Base-by-base conservation (phyloP, 2,888 invertebrate genomes). In the Cerceris ruficornis region DNA sequence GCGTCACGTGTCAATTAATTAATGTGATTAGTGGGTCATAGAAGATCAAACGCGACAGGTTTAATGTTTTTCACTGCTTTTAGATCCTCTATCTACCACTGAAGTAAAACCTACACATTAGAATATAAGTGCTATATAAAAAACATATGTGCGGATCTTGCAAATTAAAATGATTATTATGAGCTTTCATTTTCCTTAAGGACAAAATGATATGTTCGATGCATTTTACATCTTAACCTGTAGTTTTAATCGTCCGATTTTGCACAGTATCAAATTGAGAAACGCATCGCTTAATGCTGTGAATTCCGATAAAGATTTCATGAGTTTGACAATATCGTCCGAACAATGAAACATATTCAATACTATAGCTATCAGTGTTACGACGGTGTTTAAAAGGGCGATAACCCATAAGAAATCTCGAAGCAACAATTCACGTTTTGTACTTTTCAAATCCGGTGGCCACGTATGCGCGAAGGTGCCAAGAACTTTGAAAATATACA, bases 301-400 rank as follows among this genome's bases (percentile, higher is more conserved):
- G 6, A 88, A 73, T 81, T 89, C 89, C 0, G 89, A 88, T 15
- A 89, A 41, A 2, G 87, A 70, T 72, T 87, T 88, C 80, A 86
- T 89, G 28, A 87, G 46, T 0, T 61, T n/a, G 42, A 72, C 76
- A 9, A 85, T 28, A 8, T 88, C 82, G 9, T 75, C 13, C 15
- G 82, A 75, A 67, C 82, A 85, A 57, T 87, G 75, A 75, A 84
- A 86, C 69, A 83, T 83, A 8, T 82, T 86, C 0, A 88, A 49
- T 13, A 79, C 15, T 6, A 89, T 65, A 11, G 89, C 87, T 66
- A 87, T 65, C 6, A 88, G 39, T 9, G 88, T 74, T 6, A 55
- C 66, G 8, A 69, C n/a, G 11, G 81, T 81, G 70, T 87, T 88
- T 1, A 80, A 2, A 14, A 88, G 62, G 8, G 81, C 78, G 1